Conservation (phyloP, 1,140 invertebrate species). For the Drosophila serrata region DNA sequence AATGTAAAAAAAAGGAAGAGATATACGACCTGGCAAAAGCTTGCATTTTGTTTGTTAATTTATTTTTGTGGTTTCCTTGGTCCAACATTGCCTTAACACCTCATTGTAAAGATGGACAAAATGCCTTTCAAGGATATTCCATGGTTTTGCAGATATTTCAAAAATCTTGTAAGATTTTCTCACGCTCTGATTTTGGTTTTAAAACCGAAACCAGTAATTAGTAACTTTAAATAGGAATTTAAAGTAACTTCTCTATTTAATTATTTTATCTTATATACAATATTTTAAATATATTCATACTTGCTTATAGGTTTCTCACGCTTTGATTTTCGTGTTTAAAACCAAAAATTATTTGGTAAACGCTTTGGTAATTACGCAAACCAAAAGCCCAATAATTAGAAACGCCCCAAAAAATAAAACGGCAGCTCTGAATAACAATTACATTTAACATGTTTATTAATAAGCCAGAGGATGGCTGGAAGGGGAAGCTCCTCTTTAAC, state of each 20-base stretch:
- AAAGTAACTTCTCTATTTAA: not conserved
- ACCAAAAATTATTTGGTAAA: slow-evolving; percentile 9
- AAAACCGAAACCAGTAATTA: not conserved
- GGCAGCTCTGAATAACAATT: slow-evolving; percentile 55
- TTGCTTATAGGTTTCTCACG: too few species aligned
- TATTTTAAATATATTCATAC: too few species aligned
- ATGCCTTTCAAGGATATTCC: slow-evolving; percentile 44
- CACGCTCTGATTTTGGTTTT: slow-evolving; percentile 38
- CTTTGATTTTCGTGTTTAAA: slow-evolving; percentile 17
- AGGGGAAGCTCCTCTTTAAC: slow-evolving; percentile 5
- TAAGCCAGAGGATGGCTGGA: slow-evolving; percentile 33
- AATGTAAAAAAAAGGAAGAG: not conserved
- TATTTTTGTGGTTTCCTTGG: slow-evolving; percentile 40
- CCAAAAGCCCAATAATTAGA: slow-evolving; percentile 22
- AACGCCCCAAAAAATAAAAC: slow-evolving; percentile 25
- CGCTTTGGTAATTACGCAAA: slow-evolving; percentile 32
- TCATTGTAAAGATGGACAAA: slow-evolving; percentile 21
- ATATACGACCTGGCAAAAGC: not conserved
- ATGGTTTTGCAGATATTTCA: slow-evolving; percentile 8
- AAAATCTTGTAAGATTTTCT: slow-evolving; percentile 29
- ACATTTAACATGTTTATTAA: slow-evolving; percentile 66
- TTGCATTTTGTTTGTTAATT: slow-evolving; percentile 51
- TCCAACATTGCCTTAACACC: slow-evolving; percentile 44
- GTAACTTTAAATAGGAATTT: not conserved
- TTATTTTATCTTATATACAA: too few species aligned